Evolutionary conservation across 2,888 invertebrate species (phyloP).

Genomic region (Ochlodes sylvanus): DNA sequence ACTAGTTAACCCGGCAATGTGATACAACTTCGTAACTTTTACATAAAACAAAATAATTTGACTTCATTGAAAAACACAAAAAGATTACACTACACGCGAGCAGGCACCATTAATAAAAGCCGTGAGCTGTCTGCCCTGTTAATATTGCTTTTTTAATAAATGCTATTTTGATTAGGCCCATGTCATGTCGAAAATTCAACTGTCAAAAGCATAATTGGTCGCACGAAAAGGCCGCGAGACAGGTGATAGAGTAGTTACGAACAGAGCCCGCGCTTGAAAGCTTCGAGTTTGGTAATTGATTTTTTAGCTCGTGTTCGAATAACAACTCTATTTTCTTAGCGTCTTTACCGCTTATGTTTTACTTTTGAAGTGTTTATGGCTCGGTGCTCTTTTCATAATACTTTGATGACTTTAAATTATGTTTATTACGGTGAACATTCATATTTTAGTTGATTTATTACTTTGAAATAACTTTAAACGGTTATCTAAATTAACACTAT

Average conservation of each 20-base stretch:
- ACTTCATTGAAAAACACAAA: constrained; percentile 70
- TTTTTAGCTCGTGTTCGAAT: constrained; percentile 18
- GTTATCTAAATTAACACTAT: not conserved
- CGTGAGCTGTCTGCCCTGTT: constrained; percentile 82
- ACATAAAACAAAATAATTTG: constrained; percentile 72
- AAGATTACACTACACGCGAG: constrained; percentile 59
- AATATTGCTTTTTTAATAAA: constrained; percentile 82
- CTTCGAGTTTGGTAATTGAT: constrained; percentile 31
- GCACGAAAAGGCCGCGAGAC: constrained; percentile 68
- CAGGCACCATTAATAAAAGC: constrained; percentile 80
- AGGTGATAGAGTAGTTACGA: constrained; percentile 63
- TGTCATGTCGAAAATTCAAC: constrained; percentile 85
- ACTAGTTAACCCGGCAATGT: not conserved
- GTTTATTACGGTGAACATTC: not conserved
- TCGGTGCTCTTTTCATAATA: constrained; percentile 1
- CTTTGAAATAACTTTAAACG: not conserved
- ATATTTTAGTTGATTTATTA: not conserved
- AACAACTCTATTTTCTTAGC: constrained; percentile 23
- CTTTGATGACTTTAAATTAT: constrained; percentile 6
- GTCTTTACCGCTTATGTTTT: constrained; percentile 14
- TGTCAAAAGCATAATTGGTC: constrained; percentile 86
- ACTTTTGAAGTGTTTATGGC: constrained; percentile 2
- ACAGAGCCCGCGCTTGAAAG: constrained; percentile 51
- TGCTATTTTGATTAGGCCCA: constrained; percentile 86
- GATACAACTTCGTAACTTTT: constrained; percentile 45